A percentile compares a stretch with the other conserved stretches of the same genome.
Evolutionary conservation across 2,113 vertebrate species (phyloP).

Genomic region (Pollachius pollachius): DNA sequence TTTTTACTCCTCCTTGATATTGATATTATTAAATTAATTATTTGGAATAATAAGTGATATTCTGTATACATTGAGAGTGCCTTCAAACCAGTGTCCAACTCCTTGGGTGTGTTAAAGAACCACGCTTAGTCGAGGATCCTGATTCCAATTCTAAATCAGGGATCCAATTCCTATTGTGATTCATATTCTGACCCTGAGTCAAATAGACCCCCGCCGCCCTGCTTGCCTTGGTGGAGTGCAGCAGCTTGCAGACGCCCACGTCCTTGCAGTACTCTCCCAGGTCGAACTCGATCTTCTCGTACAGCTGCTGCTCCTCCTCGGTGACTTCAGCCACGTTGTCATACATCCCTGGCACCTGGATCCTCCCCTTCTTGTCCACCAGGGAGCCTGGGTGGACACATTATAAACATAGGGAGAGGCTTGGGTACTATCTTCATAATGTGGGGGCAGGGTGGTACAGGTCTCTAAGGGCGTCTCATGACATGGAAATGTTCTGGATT

Average conservation of each 20-base stretch:
- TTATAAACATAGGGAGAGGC: neutral
- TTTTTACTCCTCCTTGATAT: too few relatives aligned
- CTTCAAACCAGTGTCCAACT: too few relatives aligned
- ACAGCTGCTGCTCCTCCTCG: conserved; percentile 80
- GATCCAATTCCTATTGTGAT: too few relatives aligned
- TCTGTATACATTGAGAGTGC: too few relatives aligned
- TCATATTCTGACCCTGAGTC: too few relatives aligned
- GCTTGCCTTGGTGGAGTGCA: conserved; percentile 83
- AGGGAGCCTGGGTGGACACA: conserved; percentile 72
- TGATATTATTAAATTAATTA: too few relatives aligned
- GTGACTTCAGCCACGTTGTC: conserved; percentile 82
- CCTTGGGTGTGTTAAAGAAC: too few relatives aligned
- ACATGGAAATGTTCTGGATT: neutral
- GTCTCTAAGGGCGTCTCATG: too few relatives aligned
- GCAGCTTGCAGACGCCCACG: conserved; percentile 74
- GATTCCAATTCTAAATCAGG: too few relatives aligned
- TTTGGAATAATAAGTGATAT: too few relatives aligned
- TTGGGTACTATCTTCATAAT: conserved; percentile 44
- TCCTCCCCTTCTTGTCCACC: conserved; percentile 80
- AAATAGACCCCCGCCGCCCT: neutral
- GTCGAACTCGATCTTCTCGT: conserved; percentile 92
- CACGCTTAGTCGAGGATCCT: too few relatives aligned
- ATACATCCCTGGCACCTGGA: conserved; percentile 83
- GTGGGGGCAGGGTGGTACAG: too few relatives aligned
- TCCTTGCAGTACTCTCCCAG: conserved; percentile 85